Percentiles rank a stretch among this genome's conserved stretches.
These are phyloP conservation scores for Vidua chalybeata DNA, from an alignment of 2,113 vertebrate species.

Conservation along the genomic window DNA sequence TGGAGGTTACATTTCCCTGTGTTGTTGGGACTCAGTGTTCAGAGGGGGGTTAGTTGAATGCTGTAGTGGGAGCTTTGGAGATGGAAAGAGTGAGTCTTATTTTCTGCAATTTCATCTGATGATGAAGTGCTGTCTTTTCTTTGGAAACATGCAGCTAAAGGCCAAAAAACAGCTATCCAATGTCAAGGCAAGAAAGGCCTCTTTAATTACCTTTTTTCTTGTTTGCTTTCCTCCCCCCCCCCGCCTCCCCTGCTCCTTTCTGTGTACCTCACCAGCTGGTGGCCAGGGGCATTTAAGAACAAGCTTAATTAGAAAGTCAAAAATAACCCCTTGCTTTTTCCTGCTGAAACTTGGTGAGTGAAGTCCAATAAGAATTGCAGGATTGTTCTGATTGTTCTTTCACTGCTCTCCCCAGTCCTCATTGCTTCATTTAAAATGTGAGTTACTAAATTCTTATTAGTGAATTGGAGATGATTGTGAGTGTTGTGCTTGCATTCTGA, in stretches of 20 bases:
- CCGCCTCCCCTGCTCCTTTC: background rate
- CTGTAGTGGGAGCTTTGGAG: background rate
- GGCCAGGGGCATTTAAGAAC: background rate
- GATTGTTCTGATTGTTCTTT: background rate
- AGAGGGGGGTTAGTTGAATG: conserved; percentile 1
- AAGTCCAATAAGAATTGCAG: background rate
- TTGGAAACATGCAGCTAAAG: conserved; percentile 36
- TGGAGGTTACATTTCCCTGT: conserved; percentile 74
- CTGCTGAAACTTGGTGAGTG: background rate
- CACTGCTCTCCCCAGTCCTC: background rate
- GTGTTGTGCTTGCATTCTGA: background rate
- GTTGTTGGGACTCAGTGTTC: conserved; percentile 68
- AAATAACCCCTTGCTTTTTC: background rate
- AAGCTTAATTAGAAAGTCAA: conserved; percentile 34
- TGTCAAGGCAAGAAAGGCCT: conserved; percentile 56
- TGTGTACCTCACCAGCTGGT: conserved; percentile 42
- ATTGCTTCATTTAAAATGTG: background rate
- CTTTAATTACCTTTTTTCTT: conserved; percentile 24
- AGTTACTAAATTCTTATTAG: background rate
- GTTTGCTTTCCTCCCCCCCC: too few relatives aligned
- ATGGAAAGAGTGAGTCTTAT: conserved; percentile 48
- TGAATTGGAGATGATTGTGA: background rate
- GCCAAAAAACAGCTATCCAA: conserved; percentile 65
- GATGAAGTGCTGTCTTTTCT: conserved; percentile 42
- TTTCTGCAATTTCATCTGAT: conserved; percentile 42